Base-by-base conservation (phyloP, 2,797 vertebrate genomes). In the Triplophysa yarkandensis region DNA sequence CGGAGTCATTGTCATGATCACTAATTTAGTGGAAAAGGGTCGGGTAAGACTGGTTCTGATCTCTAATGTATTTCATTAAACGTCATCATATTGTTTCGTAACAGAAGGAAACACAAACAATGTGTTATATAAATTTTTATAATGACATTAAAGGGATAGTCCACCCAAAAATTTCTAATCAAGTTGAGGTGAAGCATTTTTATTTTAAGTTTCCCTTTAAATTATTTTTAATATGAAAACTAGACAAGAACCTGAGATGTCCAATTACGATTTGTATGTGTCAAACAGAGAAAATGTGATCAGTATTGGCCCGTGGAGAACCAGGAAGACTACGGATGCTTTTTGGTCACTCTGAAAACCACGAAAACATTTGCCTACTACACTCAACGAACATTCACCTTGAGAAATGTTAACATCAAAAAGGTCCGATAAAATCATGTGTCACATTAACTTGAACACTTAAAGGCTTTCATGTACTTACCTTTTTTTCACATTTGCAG, bases 11-110 rank as follows among this genome's bases (percentile, higher is more conserved):
- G 90, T 99, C 83, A 99, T 99, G 97, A 99, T 99, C 90, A 99
- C 97, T 69, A 98, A 99, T 85, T 94, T 99, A 0, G 91, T 98
- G 83, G 97, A 99, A 88, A 99, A 99, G 85, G 97, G 97, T 90
- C 91, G 96, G 89, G 97, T 99, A 91, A 76, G 48, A 63, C 57
- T 58, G 39, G 30, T 13, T 30, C 21, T 17, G 1, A 21, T 28
- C 21, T 25, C 5, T 2, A 2, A 27, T 14, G 23, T 27, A 14
- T 54, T 54, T 27, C 13, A 7, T 54, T 19, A 6, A 13, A 13
- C 19, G 44, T 19, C 2, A 17, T 9, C 2, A 19, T 7, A 2
- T 6, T n/a, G n/a, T n/a, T n/a, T n/a, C n/a, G n/a, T n/a, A n/a
- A n/a, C n/a, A n/a, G n/a, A 2, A n/a, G 3, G n/a, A 3, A 46